Conservation (phyloP, 2,888 invertebrate species). For the Mactromeris polynyma region DNA sequence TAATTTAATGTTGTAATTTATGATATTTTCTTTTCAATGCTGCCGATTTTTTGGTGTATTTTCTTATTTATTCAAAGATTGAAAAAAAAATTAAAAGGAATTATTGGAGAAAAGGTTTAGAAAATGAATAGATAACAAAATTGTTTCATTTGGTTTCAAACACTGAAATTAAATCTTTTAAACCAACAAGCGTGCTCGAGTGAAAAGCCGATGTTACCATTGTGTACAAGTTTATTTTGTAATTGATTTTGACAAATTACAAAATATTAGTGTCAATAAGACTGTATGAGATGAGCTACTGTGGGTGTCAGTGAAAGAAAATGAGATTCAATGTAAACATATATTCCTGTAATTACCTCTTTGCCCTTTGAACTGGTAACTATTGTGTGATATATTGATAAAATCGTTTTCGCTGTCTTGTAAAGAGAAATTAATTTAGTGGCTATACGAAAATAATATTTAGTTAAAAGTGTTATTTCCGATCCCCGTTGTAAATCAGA, state of each 20-base stretch:
- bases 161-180: constrained; percentile 61
- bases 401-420: constrained; percentile 34
- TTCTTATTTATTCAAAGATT: constrained; percentile 45
- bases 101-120: constrained; percentile 30
- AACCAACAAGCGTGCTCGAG: constrained; percentile 62
- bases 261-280: constrained; percentile 64
- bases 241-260: constrained; percentile 67
- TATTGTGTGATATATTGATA: constrained; percentile 43
- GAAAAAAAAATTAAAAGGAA: constrained; percentile 45
- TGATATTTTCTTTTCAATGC: neutral
- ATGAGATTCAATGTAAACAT: constrained; percentile 44
- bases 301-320: constrained; percentile 41
- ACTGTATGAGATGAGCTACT: constrained; percentile 25
- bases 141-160: constrained; percentile 47
- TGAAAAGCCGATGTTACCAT: constrained; percentile 41
- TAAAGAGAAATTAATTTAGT: constrained; percentile 59
- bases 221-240: constrained; percentile 54
- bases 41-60: constrained; percentile 16
- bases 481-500: constrained; percentile 26
- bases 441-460: constrained; percentile 57
- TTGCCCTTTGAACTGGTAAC: constrained; percentile 50
- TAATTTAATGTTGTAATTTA: neutral
- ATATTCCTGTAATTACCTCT: constrained; percentile 55
- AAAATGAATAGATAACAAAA: constrained; percentile 55
- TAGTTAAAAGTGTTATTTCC: constrained; percentile 50